These are phyloP conservation scores for Laterallus jamaicensis DNA, from an alignment of 2,113 vertebrate genomes.

Conservation along the genomic window DNA sequence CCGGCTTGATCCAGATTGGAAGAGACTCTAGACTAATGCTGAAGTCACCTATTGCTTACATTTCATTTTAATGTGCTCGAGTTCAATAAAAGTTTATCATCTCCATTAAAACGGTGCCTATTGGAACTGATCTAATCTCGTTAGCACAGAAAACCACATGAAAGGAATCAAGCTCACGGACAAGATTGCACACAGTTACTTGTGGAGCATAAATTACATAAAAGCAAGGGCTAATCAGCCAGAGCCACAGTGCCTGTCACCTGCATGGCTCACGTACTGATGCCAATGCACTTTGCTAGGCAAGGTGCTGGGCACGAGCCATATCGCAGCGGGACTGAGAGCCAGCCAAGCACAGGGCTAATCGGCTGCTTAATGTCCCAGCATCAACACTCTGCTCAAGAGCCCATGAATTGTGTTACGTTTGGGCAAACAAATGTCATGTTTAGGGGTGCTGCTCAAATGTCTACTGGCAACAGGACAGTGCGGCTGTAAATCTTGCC, in stretches of 20 bases:
- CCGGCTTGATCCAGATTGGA: conserved; percentile 73
- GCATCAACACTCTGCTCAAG: conserved; percentile 45
- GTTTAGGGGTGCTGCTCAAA: conserved; percentile 57
- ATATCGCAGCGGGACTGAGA: conserved; percentile 34
- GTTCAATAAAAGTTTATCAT: conserved; percentile 85
- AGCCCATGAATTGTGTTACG: conserved; percentile 64
- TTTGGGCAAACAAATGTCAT: conserved; percentile 76
- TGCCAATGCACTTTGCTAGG: conserved; percentile 3
- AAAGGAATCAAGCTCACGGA: conserved; percentile 71
- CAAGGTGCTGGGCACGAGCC: conserved; percentile 63
- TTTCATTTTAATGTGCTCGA: conserved; percentile 81
- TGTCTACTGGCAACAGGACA: conserved; percentile 56
- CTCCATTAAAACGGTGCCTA: conserved; percentile 79
- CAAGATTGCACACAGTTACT: conserved; percentile 51
- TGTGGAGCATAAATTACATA: conserved; percentile 59
- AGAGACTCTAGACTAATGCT: conserved; percentile 69
- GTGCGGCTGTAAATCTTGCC: not conserved
- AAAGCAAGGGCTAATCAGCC: conserved; percentile 32
- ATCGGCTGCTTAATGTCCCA: conserved; percentile 74
- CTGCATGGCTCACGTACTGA: conserved; percentile 43
- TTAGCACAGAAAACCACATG: conserved; percentile 78
- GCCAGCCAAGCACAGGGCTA: conserved; percentile 61
- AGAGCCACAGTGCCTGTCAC: conserved; percentile 39
- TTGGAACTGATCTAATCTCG: conserved; percentile 79
- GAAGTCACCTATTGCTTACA: conserved; percentile 83